Evolutionary conservation across 2,113 vertebrate species (phyloP).

Genomic region (Muntiacus muntjak): DNA sequence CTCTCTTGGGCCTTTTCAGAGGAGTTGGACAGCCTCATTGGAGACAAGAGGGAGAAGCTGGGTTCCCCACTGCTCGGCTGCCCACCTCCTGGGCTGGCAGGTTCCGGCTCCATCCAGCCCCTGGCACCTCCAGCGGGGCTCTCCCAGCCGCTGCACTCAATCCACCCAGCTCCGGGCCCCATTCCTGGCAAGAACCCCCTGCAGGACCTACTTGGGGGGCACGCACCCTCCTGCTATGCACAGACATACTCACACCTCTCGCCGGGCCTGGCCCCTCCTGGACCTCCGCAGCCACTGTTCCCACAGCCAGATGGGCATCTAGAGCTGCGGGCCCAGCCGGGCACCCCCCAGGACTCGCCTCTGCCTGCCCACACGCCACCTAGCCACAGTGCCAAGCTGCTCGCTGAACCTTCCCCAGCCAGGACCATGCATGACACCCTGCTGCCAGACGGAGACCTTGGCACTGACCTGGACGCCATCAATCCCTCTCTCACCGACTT

Average conservation of each 20-base stretch:
- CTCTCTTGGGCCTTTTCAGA: constrained; percentile 81
- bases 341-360: constrained; percentile 81
- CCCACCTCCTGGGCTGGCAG: constrained; percentile 67
- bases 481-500: constrained; percentile 95
- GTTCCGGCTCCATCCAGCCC: constrained; percentile 70
- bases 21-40: constrained; percentile 91
- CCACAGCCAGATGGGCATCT: constrained; percentile 76
- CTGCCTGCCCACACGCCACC: constrained; percentile 86
- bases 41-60: constrained; percentile 86
- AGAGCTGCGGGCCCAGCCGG: constrained; percentile 75
- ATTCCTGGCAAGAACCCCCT: constrained; percentile 74
- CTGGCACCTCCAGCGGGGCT: constrained; percentile 74
- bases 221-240: constrained; percentile 77
- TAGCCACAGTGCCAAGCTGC: constrained; percentile 76
- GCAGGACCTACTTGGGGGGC: constrained; percentile 73
- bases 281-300: constrained; percentile 72
- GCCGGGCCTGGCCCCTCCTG: constrained; percentile 78
- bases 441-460: constrained; percentile 86
- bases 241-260: constrained; percentile 82
- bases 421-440: constrained; percentile 86
- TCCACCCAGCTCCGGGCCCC: constrained; percentile 64
- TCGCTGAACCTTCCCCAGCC: constrained; percentile 79
- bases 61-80: constrained; percentile 74
- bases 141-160: constrained; percentile 64
- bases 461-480: constrained; percentile 90